Base-by-base conservation (phyloP, 2,113 vertebrate genomes). In the Myrmophylax atrothorax region DNA sequence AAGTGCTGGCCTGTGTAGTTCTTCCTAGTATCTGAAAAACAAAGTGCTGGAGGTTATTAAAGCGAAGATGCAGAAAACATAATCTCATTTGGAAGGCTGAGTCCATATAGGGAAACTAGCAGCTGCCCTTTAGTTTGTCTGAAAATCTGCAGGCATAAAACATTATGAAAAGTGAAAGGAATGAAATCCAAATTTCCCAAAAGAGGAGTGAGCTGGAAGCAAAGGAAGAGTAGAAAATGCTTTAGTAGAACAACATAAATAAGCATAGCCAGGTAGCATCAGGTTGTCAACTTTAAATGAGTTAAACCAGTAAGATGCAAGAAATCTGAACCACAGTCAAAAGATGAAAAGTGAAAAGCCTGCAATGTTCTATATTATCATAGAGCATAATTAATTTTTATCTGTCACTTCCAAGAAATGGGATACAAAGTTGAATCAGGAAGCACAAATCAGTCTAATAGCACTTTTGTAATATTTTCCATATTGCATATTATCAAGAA, bases 391-490 rank as follows among this genome's bases (percentile, higher is more conserved):
- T 50, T 20, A 82, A 89, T 82, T 94, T 46, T 1, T 66, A 83
- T 83, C 67, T 88, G 59, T 66, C 85, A 70, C 76, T 67, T 77
- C 33, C 55, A 94, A 92, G 85, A 90, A 95, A 90, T 35, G 40
- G 46, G 76, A 93, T 74, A 70, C 63, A 59, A 88, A 93, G 67
- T 44, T 90, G 42, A 52, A 52, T 85, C 93, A 93, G 85, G 90
- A 96, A 96, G 66, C 52, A 88, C 79, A 83, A 91, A 90, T 79
- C 82, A 74, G 87, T 47, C 42, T 77, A 83, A 66, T 5, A 77
- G 63, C 35, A 64, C 82, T 88, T 91, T 12, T 96, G 79, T 94
- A 78, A 84, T 59, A 63, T 75, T 96, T 96, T 93, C 92, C 92
- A 31, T 84, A 91, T 80, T 83, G 88, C 76, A 62, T 63, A 52